A percentile compares a stretch with the other conserved stretches of the same genome.
Conservation (phyloP, 2,113 vertebrate genomes). For the Eublepharis macularius region DNA sequence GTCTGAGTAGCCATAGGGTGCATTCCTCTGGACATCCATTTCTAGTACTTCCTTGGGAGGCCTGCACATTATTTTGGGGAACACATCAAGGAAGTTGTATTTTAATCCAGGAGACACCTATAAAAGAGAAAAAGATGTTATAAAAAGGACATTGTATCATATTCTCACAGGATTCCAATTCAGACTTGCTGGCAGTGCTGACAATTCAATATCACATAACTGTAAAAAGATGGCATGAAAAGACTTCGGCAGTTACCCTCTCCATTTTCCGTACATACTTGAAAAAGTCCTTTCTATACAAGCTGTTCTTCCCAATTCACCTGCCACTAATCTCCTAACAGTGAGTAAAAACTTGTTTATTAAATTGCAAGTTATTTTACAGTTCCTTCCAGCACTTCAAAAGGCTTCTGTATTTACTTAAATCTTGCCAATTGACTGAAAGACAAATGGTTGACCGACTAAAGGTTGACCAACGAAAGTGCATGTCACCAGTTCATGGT, state of each 20-base stretch:
- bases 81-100: constrained; percentile 81
- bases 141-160: not conserved
- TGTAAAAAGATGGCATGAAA: not conserved
- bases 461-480: not conserved
- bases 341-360: too few relatives aligned
- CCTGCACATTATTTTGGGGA: constrained; percentile 87
- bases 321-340: too few relatives aligned
- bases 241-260: too few relatives aligned
- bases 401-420: not conserved
- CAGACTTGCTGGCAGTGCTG: not conserved
- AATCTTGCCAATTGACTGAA: not conserved
- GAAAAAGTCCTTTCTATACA: not conserved
- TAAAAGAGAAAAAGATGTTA: not conserved
- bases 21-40: constrained; percentile 64
- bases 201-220: not conserved
- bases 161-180: not conserved
- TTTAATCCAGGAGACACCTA: constrained; percentile 47
- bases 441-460: not conserved
- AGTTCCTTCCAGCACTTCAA: not conserved
- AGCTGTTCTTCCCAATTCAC: too few relatives aligned
- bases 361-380: too few relatives aligned
- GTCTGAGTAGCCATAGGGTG: constrained; percentile 37
- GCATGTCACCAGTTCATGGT: not conserved
- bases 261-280: not conserved
- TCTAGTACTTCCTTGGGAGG: constrained; percentile 89